Percentiles rank a stretch among this genome's conserved stretches.
Conservation (phyloP, 2,888 invertebrate species). For the Noctua janthe region DNA sequence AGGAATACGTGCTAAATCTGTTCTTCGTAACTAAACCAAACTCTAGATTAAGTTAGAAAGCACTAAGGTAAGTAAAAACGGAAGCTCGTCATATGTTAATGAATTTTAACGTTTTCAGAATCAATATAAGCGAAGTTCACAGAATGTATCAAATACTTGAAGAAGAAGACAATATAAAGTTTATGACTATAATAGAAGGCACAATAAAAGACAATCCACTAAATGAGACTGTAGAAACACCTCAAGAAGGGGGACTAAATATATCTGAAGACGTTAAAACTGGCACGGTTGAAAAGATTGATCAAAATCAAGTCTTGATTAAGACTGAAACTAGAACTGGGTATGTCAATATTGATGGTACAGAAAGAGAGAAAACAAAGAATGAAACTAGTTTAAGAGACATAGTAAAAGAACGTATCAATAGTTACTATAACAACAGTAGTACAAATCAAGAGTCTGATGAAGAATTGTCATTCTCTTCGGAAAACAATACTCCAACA, state of each 20-base stretch:
- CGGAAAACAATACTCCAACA: slow-evolving; percentile 59
- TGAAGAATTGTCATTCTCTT: slow-evolving; percentile 41
- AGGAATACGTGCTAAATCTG: neutral
- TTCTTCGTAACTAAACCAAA: neutral
- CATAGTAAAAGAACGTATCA: slow-evolving; percentile 82
- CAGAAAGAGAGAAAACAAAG: slow-evolving; percentile 82
- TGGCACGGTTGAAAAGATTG: slow-evolving; percentile 61
- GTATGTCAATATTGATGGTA: slow-evolving; percentile 87
- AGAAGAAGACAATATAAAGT: slow-evolving; percentile 87
- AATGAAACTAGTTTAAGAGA: slow-evolving; percentile 81
- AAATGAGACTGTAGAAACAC: slow-evolving; percentile 53
- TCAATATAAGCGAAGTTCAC: slow-evolving; percentile 88
- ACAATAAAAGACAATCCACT: slow-evolving; percentile 70
- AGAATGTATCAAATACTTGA: slow-evolving; percentile 87
- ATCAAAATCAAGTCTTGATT: slow-evolving; percentile 80
- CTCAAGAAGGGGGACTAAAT: slow-evolving; percentile 43
- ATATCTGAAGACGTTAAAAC: slow-evolving; percentile 42
- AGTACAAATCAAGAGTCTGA: slow-evolving; percentile 67
- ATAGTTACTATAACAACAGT: slow-evolving; percentile 75
- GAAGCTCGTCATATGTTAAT: neutral
- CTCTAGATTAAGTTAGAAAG: neutral
- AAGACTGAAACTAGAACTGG: slow-evolving; percentile 87
- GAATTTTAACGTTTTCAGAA: slow-evolving; percentile 75
- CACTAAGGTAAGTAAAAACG: neutral
- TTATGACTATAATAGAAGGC: slow-evolving; percentile 84